Conservation (phyloP, 2,113 vertebrate species). For the Piaya cayana region DNA sequence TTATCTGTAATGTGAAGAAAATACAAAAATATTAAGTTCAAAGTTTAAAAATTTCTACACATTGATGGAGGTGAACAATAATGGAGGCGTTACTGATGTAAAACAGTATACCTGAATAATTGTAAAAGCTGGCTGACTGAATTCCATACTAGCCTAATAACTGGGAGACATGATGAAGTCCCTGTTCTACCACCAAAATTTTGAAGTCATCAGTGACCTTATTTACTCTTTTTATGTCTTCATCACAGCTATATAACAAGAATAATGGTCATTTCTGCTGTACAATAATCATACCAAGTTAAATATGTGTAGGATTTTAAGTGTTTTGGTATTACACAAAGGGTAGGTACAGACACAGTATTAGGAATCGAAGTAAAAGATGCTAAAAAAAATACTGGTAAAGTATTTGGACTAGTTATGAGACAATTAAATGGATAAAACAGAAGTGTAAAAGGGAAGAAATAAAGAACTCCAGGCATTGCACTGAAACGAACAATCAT, state of each 20-base stretch:
- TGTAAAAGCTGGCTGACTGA: neutral
- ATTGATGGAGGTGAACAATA: neutral
- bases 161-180: neutral
- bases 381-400: neutral
- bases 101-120: neutral
- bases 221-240: neutral
- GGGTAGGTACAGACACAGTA: fast-evolving
- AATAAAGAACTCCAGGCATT: neutral
- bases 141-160: neutral
- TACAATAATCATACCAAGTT: neutral
- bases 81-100: neutral
- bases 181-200: neutral
- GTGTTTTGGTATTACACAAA: fast-evolving
- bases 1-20: neutral
- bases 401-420: neutral
- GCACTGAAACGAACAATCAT: neutral
- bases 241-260: neutral
- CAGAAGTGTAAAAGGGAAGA: neutral
- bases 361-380: neutral
- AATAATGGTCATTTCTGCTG: neutral
- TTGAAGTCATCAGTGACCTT: neutral
- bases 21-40: neutral
- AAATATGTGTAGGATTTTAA: neutral
- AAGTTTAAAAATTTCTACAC: neutral
- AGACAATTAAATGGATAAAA: neutral